Evolutionary conservation across 2,888 invertebrate species (phyloP), one percentile per base, ranked within the genome.

Genomic region (Drosophila nr. perissopoda): DNA sequence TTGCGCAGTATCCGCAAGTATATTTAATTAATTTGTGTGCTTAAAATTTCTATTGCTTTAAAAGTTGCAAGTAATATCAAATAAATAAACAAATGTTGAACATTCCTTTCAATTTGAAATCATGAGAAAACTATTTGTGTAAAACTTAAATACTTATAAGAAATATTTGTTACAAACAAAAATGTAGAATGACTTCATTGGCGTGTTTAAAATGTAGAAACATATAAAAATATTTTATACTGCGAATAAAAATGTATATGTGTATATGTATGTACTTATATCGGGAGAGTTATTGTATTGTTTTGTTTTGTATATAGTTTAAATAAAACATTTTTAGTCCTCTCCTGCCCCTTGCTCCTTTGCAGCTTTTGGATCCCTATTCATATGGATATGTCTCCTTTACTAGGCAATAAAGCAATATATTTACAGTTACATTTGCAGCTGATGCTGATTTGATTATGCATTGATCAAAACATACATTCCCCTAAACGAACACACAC

Each of bases 371-470:
- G 16, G 51, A 11, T 18, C 0, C 36, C 5, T 25, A 53, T 33
- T 56, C 11, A 66, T 18, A 27, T 56, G 25, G 6, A 25, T 25
- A 6, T 38, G 36, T 18, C 11, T 46, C 7, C 7, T 46, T n/a
- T 64, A 49, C 38, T 33, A 13, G 42, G 16, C 33, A 57, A 53
- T 59, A 53, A 75, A 61, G 59, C 63, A 25, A 66, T 61, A n/a
- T 29, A 54, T 64, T 57, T 51, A 48, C 62, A 61, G 56, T 40
- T 33, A 48, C 33, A 38, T 33, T 52, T 57, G 74, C 83, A 83
- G 81, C 83, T 83, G 83, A 83, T 81, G 74, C 60, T 68, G 70
- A 70, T 82, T 85, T 85, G 57, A 67, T 82, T 82, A 72, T 76
- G 82, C 69, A 82, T 74, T 72, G 74, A 76, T 68, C 72, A 59